A percentile compares a stretch with the other conserved stretches of the same genome.
phyloP scores from a whole-genome alignment of 2,113 vertebrate genomes.

The Oenanthe melanoleuca region DNA sequence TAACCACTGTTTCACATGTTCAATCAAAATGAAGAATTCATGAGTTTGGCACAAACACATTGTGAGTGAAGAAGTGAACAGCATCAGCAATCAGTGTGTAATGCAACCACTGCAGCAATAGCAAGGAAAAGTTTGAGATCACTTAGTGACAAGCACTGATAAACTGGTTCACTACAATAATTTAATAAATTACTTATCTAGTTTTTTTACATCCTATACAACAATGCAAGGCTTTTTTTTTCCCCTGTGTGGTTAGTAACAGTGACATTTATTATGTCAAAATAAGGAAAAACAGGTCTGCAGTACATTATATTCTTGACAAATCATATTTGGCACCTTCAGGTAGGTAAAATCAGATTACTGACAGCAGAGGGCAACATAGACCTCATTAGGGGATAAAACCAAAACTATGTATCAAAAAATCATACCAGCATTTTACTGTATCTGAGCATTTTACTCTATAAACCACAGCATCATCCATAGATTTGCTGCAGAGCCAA shows the following conservation, averaged over 20 bases:
- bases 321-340: neutral
- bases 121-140: neutral
- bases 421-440: neutral
- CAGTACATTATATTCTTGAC: fast-evolving
- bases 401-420: neutral
- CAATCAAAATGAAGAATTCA: neutral
- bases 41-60: neutral
- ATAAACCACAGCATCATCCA: neutral
- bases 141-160: neutral
- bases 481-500: neutral
- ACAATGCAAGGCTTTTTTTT: neutral
- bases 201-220: neutral
- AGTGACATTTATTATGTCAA: neutral
- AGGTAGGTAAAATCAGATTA: neutral
- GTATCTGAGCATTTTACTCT: neutral
- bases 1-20: fast-evolving
- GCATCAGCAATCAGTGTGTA: neutral
- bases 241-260: neutral
- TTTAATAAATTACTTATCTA: neutral
- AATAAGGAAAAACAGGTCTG: neutral
- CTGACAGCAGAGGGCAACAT: neutral
- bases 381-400: neutral
- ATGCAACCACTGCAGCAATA: neutral
- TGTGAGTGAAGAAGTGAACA: neutral
- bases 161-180: neutral